phyloP scores from a whole-genome alignment of 2,888 invertebrate genomes.

The Julus scanicus region DNA sequence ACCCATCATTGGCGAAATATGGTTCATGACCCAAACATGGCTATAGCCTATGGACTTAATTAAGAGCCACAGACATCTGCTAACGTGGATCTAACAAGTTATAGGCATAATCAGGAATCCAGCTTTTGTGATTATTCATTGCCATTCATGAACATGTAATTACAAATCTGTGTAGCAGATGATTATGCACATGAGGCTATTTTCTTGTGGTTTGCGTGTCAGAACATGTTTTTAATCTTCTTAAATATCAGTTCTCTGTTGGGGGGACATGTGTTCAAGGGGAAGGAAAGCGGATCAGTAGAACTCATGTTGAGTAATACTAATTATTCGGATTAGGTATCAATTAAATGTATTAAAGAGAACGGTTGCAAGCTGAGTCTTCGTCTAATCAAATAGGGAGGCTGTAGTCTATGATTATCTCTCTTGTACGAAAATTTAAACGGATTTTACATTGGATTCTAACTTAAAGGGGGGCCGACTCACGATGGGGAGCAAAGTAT shows the following conservation, averaged over 20 bases:
- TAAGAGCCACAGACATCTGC: too few species aligned
- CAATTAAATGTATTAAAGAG: constrained; percentile 12
- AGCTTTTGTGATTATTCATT: neutral
- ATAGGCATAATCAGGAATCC: neutral
- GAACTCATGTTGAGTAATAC: constrained; percentile 15
- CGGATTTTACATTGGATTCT: neutral
- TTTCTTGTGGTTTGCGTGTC: neutral
- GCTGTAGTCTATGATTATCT: neutral
- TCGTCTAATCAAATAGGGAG: constrained; percentile 10
- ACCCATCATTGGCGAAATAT: too few species aligned
- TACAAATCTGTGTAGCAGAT: neutral
- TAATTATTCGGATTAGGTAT: constrained; percentile 20
- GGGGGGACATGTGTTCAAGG: constrained; percentile 15
- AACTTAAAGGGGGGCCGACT: neutral
- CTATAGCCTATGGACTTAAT: too few species aligned
- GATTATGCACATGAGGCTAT: neutral
- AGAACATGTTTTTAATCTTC: constrained; percentile 5
- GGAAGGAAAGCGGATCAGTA: constrained; percentile 26
- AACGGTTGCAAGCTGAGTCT: constrained; percentile 4
- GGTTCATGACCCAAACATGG: too few species aligned
- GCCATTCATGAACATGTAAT: neutral
- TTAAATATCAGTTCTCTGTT: constrained; percentile 3
- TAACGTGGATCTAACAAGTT: too few species aligned
- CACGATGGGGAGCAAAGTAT: neutral
- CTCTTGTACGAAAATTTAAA: neutral